These are phyloP conservation scores for Tragelaphus scriptus DNA, from an alignment of 2,113 vertebrate species.

Conservation along the genomic window DNA sequence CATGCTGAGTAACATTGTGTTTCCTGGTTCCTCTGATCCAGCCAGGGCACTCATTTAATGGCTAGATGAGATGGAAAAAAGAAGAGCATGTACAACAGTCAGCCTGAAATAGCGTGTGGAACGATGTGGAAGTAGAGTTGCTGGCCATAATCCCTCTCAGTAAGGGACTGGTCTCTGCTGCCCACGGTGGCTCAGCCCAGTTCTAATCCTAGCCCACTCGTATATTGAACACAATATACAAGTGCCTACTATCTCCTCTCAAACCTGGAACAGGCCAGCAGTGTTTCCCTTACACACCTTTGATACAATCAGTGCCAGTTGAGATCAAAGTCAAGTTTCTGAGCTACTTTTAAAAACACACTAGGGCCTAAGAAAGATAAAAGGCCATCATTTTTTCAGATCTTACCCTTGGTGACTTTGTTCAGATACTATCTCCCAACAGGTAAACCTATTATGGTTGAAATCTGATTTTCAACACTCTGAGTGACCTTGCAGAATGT, in stretches of 20 bases:
- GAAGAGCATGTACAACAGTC: background rate
- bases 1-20: background rate
- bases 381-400: background rate
- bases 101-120: background rate
- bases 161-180: background rate
- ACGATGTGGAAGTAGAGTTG: background rate
- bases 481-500: background rate
- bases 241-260: background rate
- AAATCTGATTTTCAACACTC: background rate
- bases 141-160: background rate
- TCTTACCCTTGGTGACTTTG: background rate
- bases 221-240: accelerated
- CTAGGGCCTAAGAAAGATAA: background rate
- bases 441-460: too few relatives aligned
- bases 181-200: background rate
- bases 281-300: background rate
- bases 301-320: background rate
- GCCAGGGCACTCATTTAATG: background rate
- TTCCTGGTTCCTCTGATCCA: background rate
- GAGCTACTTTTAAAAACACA: background rate
- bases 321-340: background rate
- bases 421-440: too few relatives aligned
- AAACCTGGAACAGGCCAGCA: background rate
- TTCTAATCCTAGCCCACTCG: background rate
- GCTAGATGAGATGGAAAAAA: background rate